A percentile compares a stretch with the other conserved stretches of the same genome.
These are phyloP conservation scores for Tauraco hartlaubi DNA, from an alignment of 2,797 vertebrate species.

Conservation along the genomic window DNA sequence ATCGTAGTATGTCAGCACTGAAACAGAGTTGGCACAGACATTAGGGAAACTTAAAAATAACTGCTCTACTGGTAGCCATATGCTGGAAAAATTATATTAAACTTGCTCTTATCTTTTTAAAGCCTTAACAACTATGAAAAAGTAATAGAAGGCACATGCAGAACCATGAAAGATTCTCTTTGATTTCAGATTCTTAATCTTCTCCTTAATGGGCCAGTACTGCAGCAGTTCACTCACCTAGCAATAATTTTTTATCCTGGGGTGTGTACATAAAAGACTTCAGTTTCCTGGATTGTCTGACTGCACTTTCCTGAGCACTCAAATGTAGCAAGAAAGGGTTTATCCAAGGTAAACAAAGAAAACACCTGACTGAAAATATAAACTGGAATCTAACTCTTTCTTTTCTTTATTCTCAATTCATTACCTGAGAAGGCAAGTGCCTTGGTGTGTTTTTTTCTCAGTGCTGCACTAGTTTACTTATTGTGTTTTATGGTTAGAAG, in stretches of 20 bases:
- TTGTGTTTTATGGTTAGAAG: not conserved
- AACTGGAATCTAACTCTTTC: not conserved
- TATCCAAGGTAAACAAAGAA: conserved; percentile 36
- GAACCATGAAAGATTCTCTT: not conserved
- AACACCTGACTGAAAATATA: not conserved
- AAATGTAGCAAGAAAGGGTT: not conserved
- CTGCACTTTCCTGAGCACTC: not conserved
- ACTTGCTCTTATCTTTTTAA: not conserved
- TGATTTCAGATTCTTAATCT: not conserved
- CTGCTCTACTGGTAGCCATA: not conserved
- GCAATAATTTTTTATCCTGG: not conserved
- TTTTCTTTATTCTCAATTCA: not conserved
- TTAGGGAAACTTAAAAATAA: not conserved
- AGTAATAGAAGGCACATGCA: not conserved
- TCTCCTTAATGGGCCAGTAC: not conserved
- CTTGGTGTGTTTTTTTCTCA: rapidly evolving
- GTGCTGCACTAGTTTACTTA: not conserved
- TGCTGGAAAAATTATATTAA: not conserved
- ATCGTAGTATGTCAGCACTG: not conserved
- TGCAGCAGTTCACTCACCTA: not conserved
- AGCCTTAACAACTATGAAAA: not conserved
- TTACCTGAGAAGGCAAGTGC: not conserved
- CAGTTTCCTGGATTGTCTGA: not conserved
- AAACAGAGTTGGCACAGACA: not conserved
- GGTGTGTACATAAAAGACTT: not conserved